These are phyloP conservation scores for Terrapene triunguis DNA, from an alignment of 2,113 vertebrate species.

Conservation along the genomic window DNA sequence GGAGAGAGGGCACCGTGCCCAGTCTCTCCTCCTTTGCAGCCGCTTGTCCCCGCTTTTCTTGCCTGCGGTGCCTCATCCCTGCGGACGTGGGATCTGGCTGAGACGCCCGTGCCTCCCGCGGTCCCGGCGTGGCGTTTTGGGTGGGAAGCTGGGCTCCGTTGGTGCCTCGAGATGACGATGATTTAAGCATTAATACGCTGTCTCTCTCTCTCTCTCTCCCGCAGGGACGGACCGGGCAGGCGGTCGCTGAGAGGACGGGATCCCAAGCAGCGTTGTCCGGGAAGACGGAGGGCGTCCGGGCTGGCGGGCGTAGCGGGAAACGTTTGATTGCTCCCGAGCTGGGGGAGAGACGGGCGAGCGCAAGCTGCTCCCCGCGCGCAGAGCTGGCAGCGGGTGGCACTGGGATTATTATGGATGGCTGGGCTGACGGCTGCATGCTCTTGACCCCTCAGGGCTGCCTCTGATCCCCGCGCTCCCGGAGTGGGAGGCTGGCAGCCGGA, in stretches of 20 bases:
- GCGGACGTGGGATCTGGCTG: neutral
- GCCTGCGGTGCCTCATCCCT: neutral
- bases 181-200: neutral
- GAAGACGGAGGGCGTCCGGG: neutral
- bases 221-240: neutral
- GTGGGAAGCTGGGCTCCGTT: rapidly evolving
- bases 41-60: slow-evolving; percentile 53
- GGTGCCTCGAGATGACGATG: rapidly evolving
- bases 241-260: neutral
- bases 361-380: neutral
- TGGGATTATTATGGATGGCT: neutral
- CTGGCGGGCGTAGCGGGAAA: neutral
- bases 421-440: neutral
- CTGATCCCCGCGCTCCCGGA: rapidly evolving
- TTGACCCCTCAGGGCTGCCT: neutral
- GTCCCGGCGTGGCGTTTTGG: rapidly evolving
- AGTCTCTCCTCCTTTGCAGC: slow-evolving; percentile 69
- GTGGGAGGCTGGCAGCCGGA: neutral
- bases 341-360: neutral
- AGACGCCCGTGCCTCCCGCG: neutral
- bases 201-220: neutral
- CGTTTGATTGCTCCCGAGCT: neutral
- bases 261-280: neutral
- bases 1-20: slow-evolving; percentile 50
- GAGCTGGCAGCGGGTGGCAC: neutral